Evolutionary conservation across 2,888 invertebrate genomes (phyloP).

Genomic region (Luffia ferchaultella): DNA sequence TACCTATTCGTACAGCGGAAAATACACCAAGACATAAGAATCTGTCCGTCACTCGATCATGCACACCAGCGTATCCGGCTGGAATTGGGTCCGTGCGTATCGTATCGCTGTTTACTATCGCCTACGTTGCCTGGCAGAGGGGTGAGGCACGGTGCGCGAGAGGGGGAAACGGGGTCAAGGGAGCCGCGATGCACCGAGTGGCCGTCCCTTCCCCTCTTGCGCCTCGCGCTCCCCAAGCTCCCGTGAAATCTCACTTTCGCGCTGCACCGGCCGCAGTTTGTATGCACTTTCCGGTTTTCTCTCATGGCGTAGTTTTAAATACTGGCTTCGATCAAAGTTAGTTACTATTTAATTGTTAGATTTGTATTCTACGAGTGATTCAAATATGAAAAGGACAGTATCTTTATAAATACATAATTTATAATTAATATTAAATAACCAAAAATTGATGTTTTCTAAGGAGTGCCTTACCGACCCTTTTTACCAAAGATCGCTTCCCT

Average conservation of each 20-base stretch:
- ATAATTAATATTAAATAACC: no score
- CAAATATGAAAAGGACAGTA: no score
- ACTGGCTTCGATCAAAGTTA: no score
- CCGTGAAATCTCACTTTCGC: constrained; percentile 66
- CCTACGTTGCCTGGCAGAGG: constrained; percentile 16
- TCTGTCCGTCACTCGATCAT: no score
- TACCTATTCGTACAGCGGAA: no score
- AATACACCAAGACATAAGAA: no score
- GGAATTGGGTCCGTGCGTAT: constrained; percentile 3
- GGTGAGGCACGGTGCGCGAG: constrained; percentile 21
- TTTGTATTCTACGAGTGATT: no score
- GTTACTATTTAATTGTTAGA: no score
- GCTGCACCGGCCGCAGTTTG: constrained; percentile 28
- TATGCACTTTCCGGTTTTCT: constrained; percentile 4
- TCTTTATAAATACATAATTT: no score
- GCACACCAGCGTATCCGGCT: neutral
- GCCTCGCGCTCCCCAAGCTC: constrained; percentile 31
- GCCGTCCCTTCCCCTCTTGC: neutral
- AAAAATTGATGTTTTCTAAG: no score
- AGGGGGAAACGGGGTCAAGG: constrained; percentile 55
- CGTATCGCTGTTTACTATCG: constrained; percentile 42
- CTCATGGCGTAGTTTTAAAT: neutral
- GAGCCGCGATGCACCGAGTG: constrained; percentile 48
- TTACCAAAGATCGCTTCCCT: no score
- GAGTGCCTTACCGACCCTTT: no score